Conservation (phyloP, 2,888 invertebrate species). For the Tipula unca region DNA sequence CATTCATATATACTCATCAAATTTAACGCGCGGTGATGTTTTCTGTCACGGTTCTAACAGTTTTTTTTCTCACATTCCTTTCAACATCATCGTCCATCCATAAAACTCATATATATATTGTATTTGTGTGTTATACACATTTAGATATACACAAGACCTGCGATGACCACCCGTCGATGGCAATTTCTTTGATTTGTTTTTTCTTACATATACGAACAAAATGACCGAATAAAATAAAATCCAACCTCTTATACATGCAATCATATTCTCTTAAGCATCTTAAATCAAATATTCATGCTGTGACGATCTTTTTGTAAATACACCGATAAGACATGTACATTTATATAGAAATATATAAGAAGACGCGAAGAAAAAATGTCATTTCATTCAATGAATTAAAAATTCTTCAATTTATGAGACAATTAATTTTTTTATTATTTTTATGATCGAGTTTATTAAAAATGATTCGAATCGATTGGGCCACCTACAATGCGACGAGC, state of each 20-base stretch:
- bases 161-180: neutral
- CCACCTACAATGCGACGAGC: neutral
- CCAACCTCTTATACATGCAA: neutral
- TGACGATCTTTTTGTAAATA: neutral
- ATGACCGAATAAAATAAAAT: neutral
- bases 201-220: neutral
- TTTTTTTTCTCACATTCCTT: neutral
- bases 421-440: neutral
- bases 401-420: conserved; percentile 1
- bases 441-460: neutral
- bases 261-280: neutral
- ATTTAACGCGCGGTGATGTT: neutral
- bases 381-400: conserved; percentile 8
- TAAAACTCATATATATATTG: too few relatives aligned
- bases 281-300: conserved; percentile 14
- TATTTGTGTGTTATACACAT: neutral
- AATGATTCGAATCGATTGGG: neutral
- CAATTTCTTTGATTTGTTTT: neutral
- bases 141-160: neutral
- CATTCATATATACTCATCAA: neutral
- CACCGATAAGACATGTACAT: neutral
- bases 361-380: neutral
- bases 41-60: neutral
- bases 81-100: neutral
- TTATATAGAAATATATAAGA: neutral